phyloP scores from a whole-genome alignment of 1,140 invertebrate species.

The Rhyacophila brunnea region DNA sequence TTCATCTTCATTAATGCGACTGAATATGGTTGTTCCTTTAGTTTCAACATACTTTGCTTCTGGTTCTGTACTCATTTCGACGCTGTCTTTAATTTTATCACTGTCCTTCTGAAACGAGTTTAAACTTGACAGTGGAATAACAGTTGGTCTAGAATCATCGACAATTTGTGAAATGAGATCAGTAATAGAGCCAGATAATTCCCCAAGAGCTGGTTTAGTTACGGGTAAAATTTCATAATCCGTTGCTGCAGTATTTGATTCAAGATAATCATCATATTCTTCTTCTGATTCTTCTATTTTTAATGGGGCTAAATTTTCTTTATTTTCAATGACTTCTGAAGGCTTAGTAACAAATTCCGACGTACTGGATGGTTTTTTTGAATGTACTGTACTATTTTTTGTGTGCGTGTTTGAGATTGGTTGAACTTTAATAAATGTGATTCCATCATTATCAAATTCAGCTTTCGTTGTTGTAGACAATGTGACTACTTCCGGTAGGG shows the following conservation, averaged over 20 bases:
- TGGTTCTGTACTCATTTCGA: background rate
- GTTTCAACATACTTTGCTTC: too few species aligned
- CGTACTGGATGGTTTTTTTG: background rate
- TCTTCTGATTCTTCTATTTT: background rate
- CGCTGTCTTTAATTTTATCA: background rate
- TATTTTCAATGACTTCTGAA: background rate
- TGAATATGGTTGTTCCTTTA: too few species aligned
- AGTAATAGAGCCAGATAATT: conserved; percentile 28
- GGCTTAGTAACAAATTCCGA: background rate
- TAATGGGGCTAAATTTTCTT: conserved; percentile 1
- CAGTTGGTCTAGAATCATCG: conserved; percentile 16
- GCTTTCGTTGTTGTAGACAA: background rate
- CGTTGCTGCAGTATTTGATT: conserved; percentile 7
- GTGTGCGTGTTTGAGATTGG: background rate
- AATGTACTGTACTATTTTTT: background rate
- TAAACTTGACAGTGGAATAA: conserved; percentile 7
- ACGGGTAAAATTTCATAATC: background rate
- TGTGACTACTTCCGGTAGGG: background rate
- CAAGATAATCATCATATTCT: conserved; percentile 20
- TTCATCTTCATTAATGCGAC: too few species aligned
- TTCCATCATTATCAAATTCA: background rate
- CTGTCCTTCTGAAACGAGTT: background rate
- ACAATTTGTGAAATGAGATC: conserved; percentile 34
- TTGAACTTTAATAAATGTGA: conserved; percentile 11
- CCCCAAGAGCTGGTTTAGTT: conserved; percentile 19